Conservation (phyloP, 2,113 vertebrate genomes). For the Merops nubicus region DNA sequence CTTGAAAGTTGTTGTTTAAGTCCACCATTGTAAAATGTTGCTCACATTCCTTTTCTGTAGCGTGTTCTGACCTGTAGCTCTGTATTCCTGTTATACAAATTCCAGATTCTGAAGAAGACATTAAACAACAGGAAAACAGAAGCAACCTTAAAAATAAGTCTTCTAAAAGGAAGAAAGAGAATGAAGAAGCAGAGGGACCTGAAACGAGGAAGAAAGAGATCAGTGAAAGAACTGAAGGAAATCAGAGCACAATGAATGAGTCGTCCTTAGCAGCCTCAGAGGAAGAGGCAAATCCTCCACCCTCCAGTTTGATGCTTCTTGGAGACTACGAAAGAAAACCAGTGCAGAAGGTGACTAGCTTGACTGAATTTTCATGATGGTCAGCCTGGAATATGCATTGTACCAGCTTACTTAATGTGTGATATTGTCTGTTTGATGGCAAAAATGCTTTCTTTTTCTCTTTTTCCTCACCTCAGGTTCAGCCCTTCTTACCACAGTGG, state of each 20-base stretch:
- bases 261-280: neutral
- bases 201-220: neutral
- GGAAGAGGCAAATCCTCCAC: neutral
- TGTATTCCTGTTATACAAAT: neutral
- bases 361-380: neutral
- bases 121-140: neutral
- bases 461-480: constrained; percentile 71
- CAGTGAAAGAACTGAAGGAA: neutral
- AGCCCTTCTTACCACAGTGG: constrained; percentile 89
- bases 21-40: accelerated
- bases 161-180: neutral
- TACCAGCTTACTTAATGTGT: neutral
- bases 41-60: neutral
- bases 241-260: neutral
- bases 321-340: constrained; percentile 76
- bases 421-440: neutral
- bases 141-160: neutral
- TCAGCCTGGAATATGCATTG: neutral
- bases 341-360: constrained; percentile 38
- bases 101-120: neutral
- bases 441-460: neutral
- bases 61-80: neutral
- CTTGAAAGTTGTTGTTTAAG: neutral
- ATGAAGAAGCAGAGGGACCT: neutral
- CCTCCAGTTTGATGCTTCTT: constrained; percentile 71